Percentiles rank a stretch among this genome's conserved stretches.
Conservation (phyloP, 1,140 invertebrate species). For the Leptinotarsa texana region DNA sequence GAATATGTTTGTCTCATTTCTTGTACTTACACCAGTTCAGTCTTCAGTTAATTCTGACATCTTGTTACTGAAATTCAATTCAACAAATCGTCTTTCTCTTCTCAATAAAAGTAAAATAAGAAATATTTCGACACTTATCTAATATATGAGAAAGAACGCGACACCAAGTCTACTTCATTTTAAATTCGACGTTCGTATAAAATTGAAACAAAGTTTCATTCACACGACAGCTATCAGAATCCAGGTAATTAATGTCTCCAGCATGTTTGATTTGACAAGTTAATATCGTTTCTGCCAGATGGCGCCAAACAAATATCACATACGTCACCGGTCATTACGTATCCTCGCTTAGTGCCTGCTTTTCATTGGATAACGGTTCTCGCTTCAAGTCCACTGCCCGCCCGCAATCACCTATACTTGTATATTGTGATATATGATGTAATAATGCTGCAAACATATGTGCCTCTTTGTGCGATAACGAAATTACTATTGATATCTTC, state of each 20-base stretch:
- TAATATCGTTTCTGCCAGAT: slow-evolving; percentile 56
- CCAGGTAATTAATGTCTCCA: slow-evolving; percentile 53
- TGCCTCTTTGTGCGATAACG: slow-evolving; percentile 53
- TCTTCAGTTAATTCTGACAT: no score
- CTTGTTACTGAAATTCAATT: no score
- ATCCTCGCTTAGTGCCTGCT: slow-evolving; percentile 32
- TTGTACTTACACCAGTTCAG: no score
- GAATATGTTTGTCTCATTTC: no score
- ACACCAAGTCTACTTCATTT: no score
- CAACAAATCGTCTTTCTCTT: no score
- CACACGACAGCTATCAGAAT: slow-evolving; percentile 46
- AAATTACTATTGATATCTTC: slow-evolving; percentile 53
- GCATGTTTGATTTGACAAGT: slow-evolving; percentile 56
- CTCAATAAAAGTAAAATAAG: no score
- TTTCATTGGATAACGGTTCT: slow-evolving; percentile 33
- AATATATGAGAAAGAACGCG: no score
- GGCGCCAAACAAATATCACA: slow-evolving; percentile 57
- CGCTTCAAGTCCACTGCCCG: slow-evolving; percentile 44
- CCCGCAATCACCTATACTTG: slow-evolving; percentile 54
- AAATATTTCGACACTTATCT: no score
- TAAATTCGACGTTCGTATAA: background rate
- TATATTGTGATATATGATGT: slow-evolving; percentile 55
- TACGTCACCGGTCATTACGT: slow-evolving; percentile 55
- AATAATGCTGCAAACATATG: slow-evolving; percentile 55
- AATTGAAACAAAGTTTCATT: slow-evolving; percentile 38